These are phyloP conservation scores for Lissonota sp. DNA, from an alignment of 2,888 invertebrate genomes.

Conservation along the genomic window DNA sequence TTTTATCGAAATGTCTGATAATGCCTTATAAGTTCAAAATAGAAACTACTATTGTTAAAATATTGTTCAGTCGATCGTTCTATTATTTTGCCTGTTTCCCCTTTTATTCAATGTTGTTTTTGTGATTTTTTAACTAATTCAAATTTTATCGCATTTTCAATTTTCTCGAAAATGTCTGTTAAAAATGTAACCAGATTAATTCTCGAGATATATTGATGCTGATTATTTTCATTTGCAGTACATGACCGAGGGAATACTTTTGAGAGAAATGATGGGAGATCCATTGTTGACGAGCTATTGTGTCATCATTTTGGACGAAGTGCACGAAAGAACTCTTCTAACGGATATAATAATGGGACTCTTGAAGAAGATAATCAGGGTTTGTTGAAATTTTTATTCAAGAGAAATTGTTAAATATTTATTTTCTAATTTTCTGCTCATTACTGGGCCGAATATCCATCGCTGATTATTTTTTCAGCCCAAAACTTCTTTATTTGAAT, in stretches of 20 bases:
- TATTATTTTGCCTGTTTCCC: background rate
- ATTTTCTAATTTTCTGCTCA: too few relatives aligned
- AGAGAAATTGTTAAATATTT: slow-evolving; percentile 13
- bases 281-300: slow-evolving; percentile 95
- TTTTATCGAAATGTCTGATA: slow-evolving; percentile 13
- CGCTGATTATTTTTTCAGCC: too few relatives aligned
- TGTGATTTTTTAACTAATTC: too few relatives aligned
- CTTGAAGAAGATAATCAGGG: slow-evolving; percentile 94
- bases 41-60: background rate
- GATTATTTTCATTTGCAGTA: slow-evolving; percentile 86
- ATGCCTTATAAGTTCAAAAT: background rate
- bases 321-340: slow-evolving; percentile 96
- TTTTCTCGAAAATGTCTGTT: too few relatives aligned
- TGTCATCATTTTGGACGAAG: slow-evolving; percentile 96
- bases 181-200: too few relatives aligned
- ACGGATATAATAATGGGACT: slow-evolving; percentile 98
- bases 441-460: too few relatives aligned
- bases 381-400: slow-evolving; percentile 76
- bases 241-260: slow-evolving; percentile 97
- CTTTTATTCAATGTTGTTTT: background rate
- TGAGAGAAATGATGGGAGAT: slow-evolving; percentile 97
- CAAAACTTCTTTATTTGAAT: too few relatives aligned
- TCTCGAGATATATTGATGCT: too few relatives aligned
- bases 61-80: background rate
- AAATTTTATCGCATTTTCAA: too few relatives aligned